Evolutionary conservation across 2,113 vertebrate species (phyloP).

Genomic region (Meles meles): DNA sequence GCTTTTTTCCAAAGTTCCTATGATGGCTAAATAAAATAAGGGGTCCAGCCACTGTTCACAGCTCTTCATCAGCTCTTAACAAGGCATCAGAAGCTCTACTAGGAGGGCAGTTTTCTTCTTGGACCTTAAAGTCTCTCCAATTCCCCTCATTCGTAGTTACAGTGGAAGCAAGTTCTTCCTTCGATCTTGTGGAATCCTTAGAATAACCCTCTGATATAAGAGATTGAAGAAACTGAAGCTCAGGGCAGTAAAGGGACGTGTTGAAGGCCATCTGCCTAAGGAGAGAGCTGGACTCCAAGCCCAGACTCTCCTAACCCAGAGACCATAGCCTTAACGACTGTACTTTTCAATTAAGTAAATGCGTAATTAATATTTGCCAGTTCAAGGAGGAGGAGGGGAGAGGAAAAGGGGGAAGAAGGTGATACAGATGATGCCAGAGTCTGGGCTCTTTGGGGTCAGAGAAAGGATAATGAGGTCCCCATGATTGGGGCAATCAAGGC

Average conservation of each 20-base stretch:
- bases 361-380: neutral
- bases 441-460: neutral
- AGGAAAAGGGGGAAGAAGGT: neutral
- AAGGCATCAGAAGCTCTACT: neutral
- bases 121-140: neutral
- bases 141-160: too few species aligned
- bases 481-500: accelerated
- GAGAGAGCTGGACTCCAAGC: neutral
- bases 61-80: neutral
- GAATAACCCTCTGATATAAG: neutral
- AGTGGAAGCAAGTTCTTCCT: neutral
- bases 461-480: neutral
- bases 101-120: neutral
- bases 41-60: neutral
- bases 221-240: neutral
- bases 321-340: too few species aligned
- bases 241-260: neutral
- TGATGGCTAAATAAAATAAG: neutral
- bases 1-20: neutral
- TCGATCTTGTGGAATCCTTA: neutral
- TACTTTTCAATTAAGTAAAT: neutral
- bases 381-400: neutral
- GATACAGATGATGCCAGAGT: neutral
- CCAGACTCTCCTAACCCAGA: neutral
- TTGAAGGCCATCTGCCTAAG: accelerated